phyloP scores from a whole-genome alignment of 1,140 invertebrate species.

The Cyrtorhinus lividipennis region DNA sequence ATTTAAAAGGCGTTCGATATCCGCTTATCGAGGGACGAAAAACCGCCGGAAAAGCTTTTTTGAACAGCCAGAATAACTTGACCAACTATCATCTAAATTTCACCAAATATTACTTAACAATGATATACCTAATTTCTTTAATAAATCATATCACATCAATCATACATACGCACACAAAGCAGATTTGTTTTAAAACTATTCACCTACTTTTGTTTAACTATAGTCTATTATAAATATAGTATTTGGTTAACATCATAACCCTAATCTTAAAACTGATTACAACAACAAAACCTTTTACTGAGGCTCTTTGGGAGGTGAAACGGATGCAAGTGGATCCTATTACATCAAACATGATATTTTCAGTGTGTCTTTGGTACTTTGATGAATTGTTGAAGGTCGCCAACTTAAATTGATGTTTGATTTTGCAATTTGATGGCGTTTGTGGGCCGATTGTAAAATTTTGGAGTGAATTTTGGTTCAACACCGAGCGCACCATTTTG shows the following conservation, averaged over 20 bases:
- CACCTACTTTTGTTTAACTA: constrained; percentile 17
- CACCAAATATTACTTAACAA: constrained; percentile 12
- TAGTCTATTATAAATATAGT: constrained; percentile 21
- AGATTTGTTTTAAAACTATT: constrained; percentile 20
- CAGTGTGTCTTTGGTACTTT: constrained; percentile 18
- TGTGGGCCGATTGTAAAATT: no score
- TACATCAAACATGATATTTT: constrained; percentile 13
- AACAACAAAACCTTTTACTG: constrained; percentile 22
- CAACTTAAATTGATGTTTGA: no score
- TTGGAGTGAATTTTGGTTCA: no score
- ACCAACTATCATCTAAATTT: constrained; percentile 15
- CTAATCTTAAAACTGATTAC: constrained; percentile 22
- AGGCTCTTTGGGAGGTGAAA: constrained; percentile 22
- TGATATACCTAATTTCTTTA: constrained; percentile 18
- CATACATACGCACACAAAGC: constrained; percentile 22
- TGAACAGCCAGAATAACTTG: constrained; percentile 21
- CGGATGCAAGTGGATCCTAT: constrained; percentile 12
- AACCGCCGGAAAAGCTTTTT: constrained; percentile 17
- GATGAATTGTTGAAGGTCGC: constrained; percentile 10
- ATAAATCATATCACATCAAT: constrained; percentile 19
- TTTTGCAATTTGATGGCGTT: no score
- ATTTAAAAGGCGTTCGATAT: constrained; percentile 7
- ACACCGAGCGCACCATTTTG: no score
- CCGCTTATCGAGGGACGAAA: neutral
- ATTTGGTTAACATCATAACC: constrained; percentile 24